These are phyloP conservation scores for Coluber constrictor DNA, from an alignment of 2,797 vertebrate genomes.

Conservation along the genomic window DNA sequence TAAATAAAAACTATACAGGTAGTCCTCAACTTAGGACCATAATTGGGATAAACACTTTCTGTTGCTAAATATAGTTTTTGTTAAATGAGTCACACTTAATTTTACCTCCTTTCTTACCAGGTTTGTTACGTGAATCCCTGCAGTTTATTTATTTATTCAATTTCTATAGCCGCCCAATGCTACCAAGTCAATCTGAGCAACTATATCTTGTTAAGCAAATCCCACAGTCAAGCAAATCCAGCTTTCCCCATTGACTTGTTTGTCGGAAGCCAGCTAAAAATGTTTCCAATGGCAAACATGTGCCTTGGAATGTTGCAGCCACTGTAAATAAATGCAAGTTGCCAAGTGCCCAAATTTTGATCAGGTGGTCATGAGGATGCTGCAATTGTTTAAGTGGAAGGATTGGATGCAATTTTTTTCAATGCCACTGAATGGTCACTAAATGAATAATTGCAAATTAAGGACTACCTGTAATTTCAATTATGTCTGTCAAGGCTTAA, in stretches of 20 bases:
- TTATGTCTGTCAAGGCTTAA: not conserved
- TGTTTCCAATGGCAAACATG: not conserved
- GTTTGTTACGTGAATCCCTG: not conserved
- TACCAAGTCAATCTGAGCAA: not conserved
- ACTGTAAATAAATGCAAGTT: not conserved
- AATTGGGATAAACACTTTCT: not conserved
- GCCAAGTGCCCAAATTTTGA: not conserved
- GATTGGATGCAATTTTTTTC: not conserved
- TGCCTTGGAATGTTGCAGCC: not conserved
- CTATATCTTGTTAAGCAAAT: not conserved
- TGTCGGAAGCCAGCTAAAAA: not conserved
- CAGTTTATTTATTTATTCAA: not conserved
- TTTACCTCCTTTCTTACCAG: not conserved
- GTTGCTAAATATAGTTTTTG: not conserved
- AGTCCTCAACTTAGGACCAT: not conserved
- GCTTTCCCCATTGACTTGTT: not conserved
- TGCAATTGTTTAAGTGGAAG: not conserved
- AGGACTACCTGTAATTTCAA: not conserved
- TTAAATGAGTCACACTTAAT: not conserved
- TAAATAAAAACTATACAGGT: not conserved
- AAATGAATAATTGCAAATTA: not conserved
- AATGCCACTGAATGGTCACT: not conserved
- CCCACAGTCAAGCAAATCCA: not conserved
- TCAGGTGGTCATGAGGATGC: not conserved
- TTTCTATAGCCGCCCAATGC: not conserved